Evolutionary conservation across 2,113 vertebrate genomes (phyloP).

Genomic region (Nanorana parkeri): DNA sequence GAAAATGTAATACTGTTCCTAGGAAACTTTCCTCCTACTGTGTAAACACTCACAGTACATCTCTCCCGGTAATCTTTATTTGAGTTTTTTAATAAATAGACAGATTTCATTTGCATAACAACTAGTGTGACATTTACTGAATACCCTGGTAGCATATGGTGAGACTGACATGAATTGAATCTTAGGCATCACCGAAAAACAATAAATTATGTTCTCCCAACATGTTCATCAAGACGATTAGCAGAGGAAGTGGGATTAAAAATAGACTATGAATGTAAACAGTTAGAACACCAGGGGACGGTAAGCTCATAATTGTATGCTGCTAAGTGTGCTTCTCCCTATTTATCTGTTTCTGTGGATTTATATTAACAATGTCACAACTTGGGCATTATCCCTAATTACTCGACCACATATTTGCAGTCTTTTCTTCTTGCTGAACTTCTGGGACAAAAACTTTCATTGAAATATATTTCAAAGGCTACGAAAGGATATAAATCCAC

Average conservation of each 20-base stretch:
- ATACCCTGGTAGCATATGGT: constrained; percentile 30
- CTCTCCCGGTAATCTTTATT: constrained; percentile 36
- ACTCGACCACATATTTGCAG: background rate
- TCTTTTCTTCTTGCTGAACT: no score
- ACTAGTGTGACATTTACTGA: constrained; percentile 41
- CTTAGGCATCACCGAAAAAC: background rate
- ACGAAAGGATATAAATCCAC: no score
- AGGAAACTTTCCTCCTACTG: background rate
- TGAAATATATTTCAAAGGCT: no score
- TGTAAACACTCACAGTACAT: constrained; percentile 4
- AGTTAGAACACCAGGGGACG: constrained; percentile 11
- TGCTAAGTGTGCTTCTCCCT: background rate
- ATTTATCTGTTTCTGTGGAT: constrained; percentile 10
- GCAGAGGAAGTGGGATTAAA: background rate
- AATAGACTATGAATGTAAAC: background rate
- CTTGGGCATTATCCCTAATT: constrained; percentile 17
- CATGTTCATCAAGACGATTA: constrained; percentile 25
- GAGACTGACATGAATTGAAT: constrained; percentile 32
- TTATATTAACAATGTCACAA: background rate
- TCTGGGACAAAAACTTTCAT: no score
- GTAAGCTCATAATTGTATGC: constrained; percentile 17
- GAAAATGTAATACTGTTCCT: background rate
- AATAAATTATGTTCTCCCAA: constrained; percentile 38
- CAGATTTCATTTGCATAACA: constrained; percentile 27
- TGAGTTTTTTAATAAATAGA: constrained; percentile 23